These are phyloP conservation scores for Pangasianodon gigas DNA, from an alignment of 2,113 vertebrate genomes.

Conservation along the genomic window DNA sequence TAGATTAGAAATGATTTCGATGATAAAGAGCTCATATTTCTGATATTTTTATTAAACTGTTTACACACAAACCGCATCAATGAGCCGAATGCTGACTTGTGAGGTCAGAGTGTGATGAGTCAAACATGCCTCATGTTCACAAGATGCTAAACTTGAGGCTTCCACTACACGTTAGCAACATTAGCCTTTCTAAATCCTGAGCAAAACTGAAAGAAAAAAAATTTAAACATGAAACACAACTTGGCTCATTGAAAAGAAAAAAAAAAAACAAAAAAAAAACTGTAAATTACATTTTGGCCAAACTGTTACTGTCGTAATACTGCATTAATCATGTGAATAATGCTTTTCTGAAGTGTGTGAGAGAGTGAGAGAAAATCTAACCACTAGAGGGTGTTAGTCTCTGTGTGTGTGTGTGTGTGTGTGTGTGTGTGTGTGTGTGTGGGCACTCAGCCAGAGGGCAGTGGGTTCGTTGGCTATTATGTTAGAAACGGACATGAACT, in stretches of 20 bases:
- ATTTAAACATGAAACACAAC: neutral
- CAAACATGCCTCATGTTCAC: neutral
- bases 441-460: constrained; percentile 69
- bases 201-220: neutral
- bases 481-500: constrained; percentile 76
- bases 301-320: neutral
- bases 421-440: constrained; percentile 40
- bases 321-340: neutral
- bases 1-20: neutral
- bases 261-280: no score
- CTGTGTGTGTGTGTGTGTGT: constrained; percentile 49
- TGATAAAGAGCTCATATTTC: no score
- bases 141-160: neutral
- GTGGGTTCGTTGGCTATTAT: constrained; percentile 78
- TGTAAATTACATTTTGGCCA: no score
- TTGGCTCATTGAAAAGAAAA: neutral
- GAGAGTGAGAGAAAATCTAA: neutral
- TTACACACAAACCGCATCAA: no score
- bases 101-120: neutral
- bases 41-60: no score
- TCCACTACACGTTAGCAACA: neutral
- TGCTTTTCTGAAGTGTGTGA: neutral
- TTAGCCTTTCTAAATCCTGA: neutral
- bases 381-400: constrained; percentile 67
- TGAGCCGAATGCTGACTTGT: neutral